A percentile compares a stretch with the other conserved stretches of the same genome.
phyloP scores from a whole-genome alignment of 2,113 vertebrate species.

The Natator depressus region DNA sequence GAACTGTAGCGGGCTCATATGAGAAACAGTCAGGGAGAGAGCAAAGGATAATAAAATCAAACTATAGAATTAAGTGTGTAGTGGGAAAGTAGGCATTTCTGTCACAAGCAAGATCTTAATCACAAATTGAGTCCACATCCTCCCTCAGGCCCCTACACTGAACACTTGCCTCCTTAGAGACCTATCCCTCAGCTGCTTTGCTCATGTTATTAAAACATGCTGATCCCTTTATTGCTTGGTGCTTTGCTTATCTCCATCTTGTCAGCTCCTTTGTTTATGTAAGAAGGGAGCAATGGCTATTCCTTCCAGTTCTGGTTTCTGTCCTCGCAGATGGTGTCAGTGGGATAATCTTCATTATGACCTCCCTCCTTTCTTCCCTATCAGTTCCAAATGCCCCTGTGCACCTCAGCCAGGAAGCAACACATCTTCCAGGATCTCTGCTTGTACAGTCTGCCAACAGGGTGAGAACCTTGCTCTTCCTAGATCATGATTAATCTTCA shows the following conservation, averaged over 20 bases:
- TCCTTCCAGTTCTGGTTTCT: background rate
- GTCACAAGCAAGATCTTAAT: constrained; percentile 29
- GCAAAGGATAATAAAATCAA: background rate
- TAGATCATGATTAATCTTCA: background rate
- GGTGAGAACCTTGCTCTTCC: background rate
- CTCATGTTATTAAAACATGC: background rate
- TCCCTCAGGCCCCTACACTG: background rate
- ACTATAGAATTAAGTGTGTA: background rate
- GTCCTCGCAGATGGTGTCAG: background rate
- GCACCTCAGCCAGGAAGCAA: background rate
- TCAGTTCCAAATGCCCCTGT: background rate
- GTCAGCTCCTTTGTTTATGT: background rate
- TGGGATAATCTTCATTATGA: background rate
- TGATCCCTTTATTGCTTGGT: constrained; percentile 12
- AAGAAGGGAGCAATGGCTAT: background rate
- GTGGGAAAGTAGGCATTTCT: constrained; percentile 11
- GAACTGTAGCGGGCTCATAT: background rate
- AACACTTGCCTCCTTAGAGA: background rate
- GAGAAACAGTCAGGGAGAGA: background rate
- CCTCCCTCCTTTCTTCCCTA: background rate
- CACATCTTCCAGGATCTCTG: background rate
- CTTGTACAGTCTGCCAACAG: background rate
- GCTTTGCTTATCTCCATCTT: constrained; percentile 14
- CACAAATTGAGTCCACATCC: background rate
- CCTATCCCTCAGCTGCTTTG: background rate